Base-by-base conservation (phyloP, 2,888 invertebrate species). In the Drosophila birchii region DNA sequence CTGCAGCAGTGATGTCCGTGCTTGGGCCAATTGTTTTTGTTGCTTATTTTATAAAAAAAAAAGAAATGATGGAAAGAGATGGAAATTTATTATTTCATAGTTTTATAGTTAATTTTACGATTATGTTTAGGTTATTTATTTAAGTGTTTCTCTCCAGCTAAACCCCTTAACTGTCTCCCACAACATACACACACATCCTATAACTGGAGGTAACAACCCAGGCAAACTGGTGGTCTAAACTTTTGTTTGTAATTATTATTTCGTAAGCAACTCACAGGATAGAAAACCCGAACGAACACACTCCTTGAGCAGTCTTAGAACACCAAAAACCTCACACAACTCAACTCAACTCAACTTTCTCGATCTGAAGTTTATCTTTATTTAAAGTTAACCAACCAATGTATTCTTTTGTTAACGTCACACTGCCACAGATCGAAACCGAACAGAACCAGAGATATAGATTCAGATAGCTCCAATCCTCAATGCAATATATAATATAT, bases 21-120 rank as follows among this genome's bases (percentile, higher is more conserved):
- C 55, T 68, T 80, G 74, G 80, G 77, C 76, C 73, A 80, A 82
- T 89, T 89, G 89, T 89, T 89, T 89, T 89, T 89, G 89, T 89
- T 89, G 89, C 88, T 89, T 89, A 89, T 90, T 89, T 84, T 84
- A 87, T 84, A 85, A 84, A 73, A 83, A 64, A 11, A 8, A 26
- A 26, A 44, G n/a, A 6, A 18, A 38, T 8, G 51, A 51, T 23
- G 34, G 41, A 58, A 58, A 69, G 44, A 60, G 61, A 71, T 70
- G 60, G 61, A 75, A 75, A 70, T 59, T 56, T 71, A 80, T 82
- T 87, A 82, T 87, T 85, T 85, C 75, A 74, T 85, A 85, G 82
- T 82, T 81, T 58, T 85, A 80, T 79, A 69, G 83, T 72, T 85
- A 54, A 34, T 61, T 80, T 66, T 63, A 55, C 32, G 56, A 44